These are phyloP conservation scores for Desoria tigrina DNA, from an alignment of 2,888 invertebrate species.

Conservation along the genomic window DNA sequence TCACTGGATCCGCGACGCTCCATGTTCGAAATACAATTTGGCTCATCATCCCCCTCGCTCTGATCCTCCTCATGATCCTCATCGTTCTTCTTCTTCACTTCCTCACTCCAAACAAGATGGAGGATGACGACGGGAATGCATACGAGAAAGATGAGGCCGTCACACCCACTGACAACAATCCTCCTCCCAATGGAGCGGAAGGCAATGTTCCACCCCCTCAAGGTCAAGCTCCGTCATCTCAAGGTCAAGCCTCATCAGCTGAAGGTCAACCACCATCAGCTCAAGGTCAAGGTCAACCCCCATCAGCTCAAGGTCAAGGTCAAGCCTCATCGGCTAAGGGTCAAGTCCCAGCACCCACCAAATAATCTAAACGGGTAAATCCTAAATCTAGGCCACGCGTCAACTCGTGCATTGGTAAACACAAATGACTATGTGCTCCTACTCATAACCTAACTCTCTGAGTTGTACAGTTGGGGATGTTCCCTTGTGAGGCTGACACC, in stretches of 20 bases:
- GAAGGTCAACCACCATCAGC: not conserved
- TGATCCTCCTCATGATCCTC: not conserved
- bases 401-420: no score
- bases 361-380: no score
- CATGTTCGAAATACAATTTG: conserved; percentile 14
- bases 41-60: not conserved
- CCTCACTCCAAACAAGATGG: conserved; percentile 26
- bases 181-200: not conserved
- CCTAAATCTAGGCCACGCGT: no score
- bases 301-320: not conserved
- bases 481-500: no score
- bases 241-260: not conserved
- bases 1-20: conserved; percentile 18
- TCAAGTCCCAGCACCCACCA: no score
- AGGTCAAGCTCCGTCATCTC: not conserved
- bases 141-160: conserved; percentile 31
- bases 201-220: not conserved
- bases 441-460: no score
- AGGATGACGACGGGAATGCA: conserved; percentile 32
- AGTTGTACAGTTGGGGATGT: no score
- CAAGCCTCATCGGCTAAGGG: no score
- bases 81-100: conserved; percentile 8
- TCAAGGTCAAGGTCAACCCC: not conserved
- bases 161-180: conserved; percentile 2
- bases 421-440: no score